Base-by-base conservation (phyloP, 37 sponge, comb jelly and placozoan genomes). In the Eunapius fragilis region DNA sequence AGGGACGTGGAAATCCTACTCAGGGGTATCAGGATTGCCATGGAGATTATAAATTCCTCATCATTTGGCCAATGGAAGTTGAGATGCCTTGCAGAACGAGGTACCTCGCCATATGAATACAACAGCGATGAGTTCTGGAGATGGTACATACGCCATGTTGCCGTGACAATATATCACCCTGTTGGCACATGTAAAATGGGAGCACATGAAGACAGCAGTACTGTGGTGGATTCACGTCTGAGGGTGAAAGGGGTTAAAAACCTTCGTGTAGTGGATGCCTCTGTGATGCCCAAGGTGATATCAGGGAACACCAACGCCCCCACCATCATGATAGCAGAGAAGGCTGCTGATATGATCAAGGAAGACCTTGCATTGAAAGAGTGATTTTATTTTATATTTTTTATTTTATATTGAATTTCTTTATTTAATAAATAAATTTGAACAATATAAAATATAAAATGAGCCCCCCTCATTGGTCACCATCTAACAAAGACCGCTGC, bases 171-270 rank as follows among this genome's bases (percentile, higher is more conserved):
- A 3, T 91, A 87, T 31, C 91, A 96, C 71, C 91, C 90, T 33
- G 87, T 78, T 28, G 90, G 97, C 0, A 96, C 97, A 11, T 94
- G 95, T 38, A 94, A 87, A 38, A 96, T 96, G 97, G 97, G 97
- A 0, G 14, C 77, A 9, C 33, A 31, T 7, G 73, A 74, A 17
- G 97, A 96, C 68, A 49, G 67, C 3, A 82, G 48, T 74, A 58
- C 88, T 27, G 97, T 96, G n/a, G 94, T 96, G 32, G 89, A 89
- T 48, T 81, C 88, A 70, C 33, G 89, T 27, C 81, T 96, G 67
- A 70, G 78, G 67, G 94, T 96, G 75, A 82, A 68, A 34, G 97
- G 97, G 28, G 37, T 92, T 28, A 68, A 80, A 19, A 88, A 88
- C 5, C 81, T 96, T 28, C 31, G 93, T 13, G 97, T 96, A n/a